phyloP scores from a whole-genome alignment of 30 jellyfish, hydroid and myxozoan species.

The Cassiopea andromeda region DNA sequence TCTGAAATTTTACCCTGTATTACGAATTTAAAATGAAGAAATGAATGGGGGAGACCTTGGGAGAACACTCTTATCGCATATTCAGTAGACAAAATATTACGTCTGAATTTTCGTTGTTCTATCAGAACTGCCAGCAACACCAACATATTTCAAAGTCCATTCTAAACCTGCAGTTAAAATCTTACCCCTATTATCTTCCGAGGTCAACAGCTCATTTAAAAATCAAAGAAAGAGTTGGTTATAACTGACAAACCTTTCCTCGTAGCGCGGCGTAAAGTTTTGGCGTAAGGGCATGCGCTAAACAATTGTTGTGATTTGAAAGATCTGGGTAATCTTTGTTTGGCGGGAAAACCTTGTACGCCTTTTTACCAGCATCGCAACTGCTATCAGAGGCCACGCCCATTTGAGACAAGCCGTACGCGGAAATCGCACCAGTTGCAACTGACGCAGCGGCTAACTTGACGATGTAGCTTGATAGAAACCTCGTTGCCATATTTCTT shows the following conservation, averaged over 20 bases:
- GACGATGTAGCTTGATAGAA: not conserved
- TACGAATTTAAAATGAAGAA: too few relatives aligned
- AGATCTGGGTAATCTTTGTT: conserved; percentile 78
- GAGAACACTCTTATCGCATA: too few relatives aligned
- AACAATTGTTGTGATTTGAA: conserved; percentile 78
- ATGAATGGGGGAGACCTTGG: too few relatives aligned
- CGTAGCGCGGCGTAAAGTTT: conserved; percentile 64
- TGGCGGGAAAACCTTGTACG: conserved; percentile 67
- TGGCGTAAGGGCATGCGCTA: conserved; percentile 78
- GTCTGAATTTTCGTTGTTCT: too few relatives aligned
- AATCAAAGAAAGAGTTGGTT: too few relatives aligned
- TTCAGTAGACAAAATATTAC: too few relatives aligned
- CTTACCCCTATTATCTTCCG: too few relatives aligned
- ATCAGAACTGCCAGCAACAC: too few relatives aligned
- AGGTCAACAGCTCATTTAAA: not conserved
- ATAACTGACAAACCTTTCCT: conserved; percentile 40
- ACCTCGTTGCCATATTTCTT: not conserved
- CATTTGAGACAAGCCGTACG: not conserved
- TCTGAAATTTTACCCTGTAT: too few relatives aligned
- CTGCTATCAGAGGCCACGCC: not conserved
- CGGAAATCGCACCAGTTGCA: not conserved
- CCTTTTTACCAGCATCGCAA: conserved; percentile 24
- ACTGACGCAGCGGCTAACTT: not conserved
- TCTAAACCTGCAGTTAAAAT: too few relatives aligned
- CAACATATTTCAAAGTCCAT: too few relatives aligned